Evolutionary conservation across 2,113 vertebrate genomes (phyloP).

Genomic region (Lamprotornis superbus): DNA sequence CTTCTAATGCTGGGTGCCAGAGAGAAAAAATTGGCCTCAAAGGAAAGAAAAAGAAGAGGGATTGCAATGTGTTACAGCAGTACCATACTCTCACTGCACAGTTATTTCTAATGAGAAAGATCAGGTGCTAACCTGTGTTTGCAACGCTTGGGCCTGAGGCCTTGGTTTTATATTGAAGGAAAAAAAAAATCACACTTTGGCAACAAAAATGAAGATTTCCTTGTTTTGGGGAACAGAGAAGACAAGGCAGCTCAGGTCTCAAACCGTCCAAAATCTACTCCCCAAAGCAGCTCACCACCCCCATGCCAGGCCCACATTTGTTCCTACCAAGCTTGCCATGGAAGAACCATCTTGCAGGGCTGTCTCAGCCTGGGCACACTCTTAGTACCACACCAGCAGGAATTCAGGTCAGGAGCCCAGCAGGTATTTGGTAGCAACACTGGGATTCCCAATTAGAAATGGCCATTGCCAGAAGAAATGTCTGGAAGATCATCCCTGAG

Average conservation of each 20-base stretch:
- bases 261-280: neutral
- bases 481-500: neutral
- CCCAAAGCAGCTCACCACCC: neutral
- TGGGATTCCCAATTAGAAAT: neutral
- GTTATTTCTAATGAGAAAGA: neutral
- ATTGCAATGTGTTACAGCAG: neutral
- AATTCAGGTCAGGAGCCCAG: neutral
- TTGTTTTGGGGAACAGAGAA: neutral
- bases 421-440: neutral
- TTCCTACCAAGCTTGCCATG: neutral
- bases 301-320: neutral
- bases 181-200: neutral
- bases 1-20: neutral
- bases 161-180: neutral
- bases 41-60: neutral
- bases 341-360: neutral
- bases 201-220: neutral
- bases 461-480: neutral
- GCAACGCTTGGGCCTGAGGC: neutral
- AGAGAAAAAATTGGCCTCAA: neutral
- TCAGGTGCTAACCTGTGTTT: neutral
- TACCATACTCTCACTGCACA: neutral
- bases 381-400: neutral
- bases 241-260: neutral
- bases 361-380: neutral